Percentiles rank a stretch among this genome's conserved stretches.
phyloP scores from a whole-genome alignment of 1,140 invertebrate species.

The Meloidogyne hapla region DNA sequence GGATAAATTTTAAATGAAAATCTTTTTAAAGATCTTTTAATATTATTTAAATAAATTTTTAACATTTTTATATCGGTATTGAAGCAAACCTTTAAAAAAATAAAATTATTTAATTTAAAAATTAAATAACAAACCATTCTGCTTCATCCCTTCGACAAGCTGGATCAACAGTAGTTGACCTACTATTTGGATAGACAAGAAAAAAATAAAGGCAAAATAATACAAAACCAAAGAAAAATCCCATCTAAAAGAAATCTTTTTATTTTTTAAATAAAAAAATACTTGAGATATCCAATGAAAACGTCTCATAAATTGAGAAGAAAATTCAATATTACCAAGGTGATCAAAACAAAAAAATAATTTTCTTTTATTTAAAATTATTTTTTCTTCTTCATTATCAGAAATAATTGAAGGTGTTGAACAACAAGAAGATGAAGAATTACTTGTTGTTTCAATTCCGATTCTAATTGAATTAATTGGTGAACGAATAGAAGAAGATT shows the following conservation, averaged over 20 bases:
- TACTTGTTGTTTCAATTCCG: conserved; percentile 22
- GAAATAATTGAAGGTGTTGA: background rate
- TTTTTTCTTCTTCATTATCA: background rate
- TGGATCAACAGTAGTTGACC: conserved; percentile 49
- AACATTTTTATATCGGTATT: background rate
- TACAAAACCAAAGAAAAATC: conserved; percentile 62
- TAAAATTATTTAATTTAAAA: background rate
- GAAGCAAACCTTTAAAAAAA: conserved; percentile 13
- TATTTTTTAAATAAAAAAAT: background rate
- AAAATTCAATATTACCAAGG: conserved; percentile 44
- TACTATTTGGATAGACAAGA: conserved; percentile 60
- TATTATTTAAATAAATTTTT: background rate
- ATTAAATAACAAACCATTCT: conserved; percentile 30
- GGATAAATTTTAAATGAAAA: background rate
- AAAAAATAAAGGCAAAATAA: conserved; percentile 50
- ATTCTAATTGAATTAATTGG: conserved; percentile 23
- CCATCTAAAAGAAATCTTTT: conserved; percentile 51
- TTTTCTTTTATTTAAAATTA: conserved; percentile 19
- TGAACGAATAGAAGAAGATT: background rate
- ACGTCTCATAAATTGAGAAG: conserved; percentile 51
- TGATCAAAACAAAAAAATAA: conserved; percentile 37
- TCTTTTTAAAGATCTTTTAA: too few relatives aligned
- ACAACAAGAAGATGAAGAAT: background rate
- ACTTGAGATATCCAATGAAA: conserved; percentile 64
- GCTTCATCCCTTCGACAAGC: conserved; percentile 44